Conservation (phyloP, 1,140 invertebrate genomes). For the Sminthurinus signatus region DNA sequence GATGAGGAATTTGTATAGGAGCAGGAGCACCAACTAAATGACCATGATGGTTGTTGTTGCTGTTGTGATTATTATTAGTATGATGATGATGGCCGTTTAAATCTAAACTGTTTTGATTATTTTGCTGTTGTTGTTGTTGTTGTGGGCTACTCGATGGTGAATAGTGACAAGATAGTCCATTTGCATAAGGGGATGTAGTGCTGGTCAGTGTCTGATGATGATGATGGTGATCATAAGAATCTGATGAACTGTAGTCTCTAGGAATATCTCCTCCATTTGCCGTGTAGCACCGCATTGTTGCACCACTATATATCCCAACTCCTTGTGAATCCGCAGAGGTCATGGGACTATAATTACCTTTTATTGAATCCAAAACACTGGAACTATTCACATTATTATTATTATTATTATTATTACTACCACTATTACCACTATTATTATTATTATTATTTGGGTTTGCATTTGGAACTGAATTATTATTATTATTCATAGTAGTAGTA, state of each 20-base stretch:
- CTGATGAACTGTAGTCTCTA: not conserved
- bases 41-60: not conserved
- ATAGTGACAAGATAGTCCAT: conserved; percentile 11
- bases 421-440: too few species aligned
- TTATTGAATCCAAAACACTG: too few species aligned
- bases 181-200: not conserved
- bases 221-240: not conserved
- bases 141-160: conserved; percentile 18
- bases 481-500: too few species aligned
- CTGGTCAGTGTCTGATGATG: not conserved
- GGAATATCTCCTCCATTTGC: not conserved
- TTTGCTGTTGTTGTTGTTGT: conserved; percentile 8
- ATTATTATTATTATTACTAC: too few species aligned
- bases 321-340: not conserved
- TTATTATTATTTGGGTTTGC: too few species aligned
- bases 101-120: too few species aligned
- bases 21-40: not conserved
- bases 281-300: not conserved
- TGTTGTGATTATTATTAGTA: not conserved
- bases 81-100: too few species aligned
- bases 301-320: not conserved
- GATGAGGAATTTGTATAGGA: not conserved
- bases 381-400: too few species aligned
- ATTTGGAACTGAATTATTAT: too few species aligned
- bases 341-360: too few species aligned